Percentiles rank a stretch among this genome's conserved stretches.
Evolutionary conservation across 1,140 invertebrate genomes (phyloP).

Genomic region (Coptotermes formosanus): DNA sequence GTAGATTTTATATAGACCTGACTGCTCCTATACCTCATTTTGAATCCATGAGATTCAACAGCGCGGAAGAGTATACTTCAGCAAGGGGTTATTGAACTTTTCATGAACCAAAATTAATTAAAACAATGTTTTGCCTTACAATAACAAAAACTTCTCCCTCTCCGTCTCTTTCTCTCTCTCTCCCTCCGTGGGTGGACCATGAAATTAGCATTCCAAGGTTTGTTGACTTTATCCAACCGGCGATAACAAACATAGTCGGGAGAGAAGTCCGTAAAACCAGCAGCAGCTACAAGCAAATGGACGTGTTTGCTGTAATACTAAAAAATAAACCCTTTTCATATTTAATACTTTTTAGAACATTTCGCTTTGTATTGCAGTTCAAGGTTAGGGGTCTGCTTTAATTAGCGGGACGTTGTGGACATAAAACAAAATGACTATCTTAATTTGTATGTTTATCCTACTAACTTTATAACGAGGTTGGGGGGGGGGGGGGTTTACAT

Average conservation of each 20-base stretch:
- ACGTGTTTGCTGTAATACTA: background rate
- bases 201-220: constrained; percentile 1
- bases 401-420: no score
- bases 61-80: background rate
- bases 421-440: no score
- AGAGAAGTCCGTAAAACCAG: background rate
- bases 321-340: background rate
- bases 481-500: no score
- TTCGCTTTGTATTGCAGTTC: no score
- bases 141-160: background rate
- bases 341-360: background rate
- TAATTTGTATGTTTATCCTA: no score
- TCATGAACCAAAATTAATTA: constrained; percentile 5
- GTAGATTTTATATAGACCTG: no score
- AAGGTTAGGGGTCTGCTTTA: no score
- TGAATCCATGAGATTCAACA: background rate
- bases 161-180: background rate
- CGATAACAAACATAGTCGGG: background rate
- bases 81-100: background rate
- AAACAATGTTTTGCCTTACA: background rate
- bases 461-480: no score
- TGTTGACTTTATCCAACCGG: background rate
- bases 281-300: background rate
- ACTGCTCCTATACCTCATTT: background rate
- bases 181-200: background rate